phyloP scores from a whole-genome alignment of 1,140 invertebrate genomes.

The Ostrea denselamellosa region DNA sequence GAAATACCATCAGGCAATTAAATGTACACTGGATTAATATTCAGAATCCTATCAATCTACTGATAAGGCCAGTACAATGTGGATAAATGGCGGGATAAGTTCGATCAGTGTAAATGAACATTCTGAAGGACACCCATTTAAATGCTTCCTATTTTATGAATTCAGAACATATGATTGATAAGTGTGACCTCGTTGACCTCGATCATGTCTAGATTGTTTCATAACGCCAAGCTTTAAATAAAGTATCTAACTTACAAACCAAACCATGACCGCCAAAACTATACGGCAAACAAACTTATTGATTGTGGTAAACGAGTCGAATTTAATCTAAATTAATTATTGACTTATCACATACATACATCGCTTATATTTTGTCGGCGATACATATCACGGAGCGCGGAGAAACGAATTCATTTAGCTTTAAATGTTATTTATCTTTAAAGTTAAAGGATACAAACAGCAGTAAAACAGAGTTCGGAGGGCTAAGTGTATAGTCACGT shows the following conservation, averaged over 20 bases:
- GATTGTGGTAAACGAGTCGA: neutral
- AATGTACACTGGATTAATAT: too few species aligned
- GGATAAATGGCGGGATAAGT: too few species aligned
- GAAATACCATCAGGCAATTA: too few species aligned
- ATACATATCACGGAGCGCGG: neutral
- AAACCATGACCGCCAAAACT: neutral
- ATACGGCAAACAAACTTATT: neutral
- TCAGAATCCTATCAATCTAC: too few species aligned
- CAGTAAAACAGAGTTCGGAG: neutral
- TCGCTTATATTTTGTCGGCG: neutral
- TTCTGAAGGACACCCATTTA: neutral
- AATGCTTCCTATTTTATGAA: neutral
- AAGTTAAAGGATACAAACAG: neutral
- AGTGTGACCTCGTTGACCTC: neutral
- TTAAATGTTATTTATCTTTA: neutral
- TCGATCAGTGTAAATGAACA: neutral
- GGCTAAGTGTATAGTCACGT: neutral
- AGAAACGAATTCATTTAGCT: neutral
- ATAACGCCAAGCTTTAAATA: neutral
- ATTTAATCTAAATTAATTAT: slow-evolving; percentile 17
- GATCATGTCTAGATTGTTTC: neutral
- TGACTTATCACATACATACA: slow-evolving; percentile 5
- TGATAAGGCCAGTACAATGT: too few species aligned
- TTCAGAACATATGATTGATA: neutral
- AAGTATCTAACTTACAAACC: neutral